Base-by-base conservation (phyloP, 1,140 invertebrate species). In the Heliconius congener region DNA sequence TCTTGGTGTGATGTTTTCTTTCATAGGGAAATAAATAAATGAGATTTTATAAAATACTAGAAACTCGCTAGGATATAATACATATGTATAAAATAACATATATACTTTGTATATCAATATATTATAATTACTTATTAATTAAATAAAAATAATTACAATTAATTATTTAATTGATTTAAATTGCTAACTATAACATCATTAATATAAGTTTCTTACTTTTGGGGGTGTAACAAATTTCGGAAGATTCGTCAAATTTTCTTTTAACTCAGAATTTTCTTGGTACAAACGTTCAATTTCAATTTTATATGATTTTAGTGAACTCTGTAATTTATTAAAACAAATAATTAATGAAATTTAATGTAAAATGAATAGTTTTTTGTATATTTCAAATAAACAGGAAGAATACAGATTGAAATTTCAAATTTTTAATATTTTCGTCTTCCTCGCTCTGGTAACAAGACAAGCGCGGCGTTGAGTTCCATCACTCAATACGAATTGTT, bases 301-400 rank as follows among this genome's bases (percentile, higher is more conserved):
- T 87, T 97, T 96, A 94, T 97, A 97, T 82, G 96, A 92, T 84
- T 96, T 93, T 55, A 97, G 88, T 86, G 96, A 92, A 83, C 92
- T 93, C 96, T 96, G 84, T 78, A 91, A 66, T 16, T 57, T 18
- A 55, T 57, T 8, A 55, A 8, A 55, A 85, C 80, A 82, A 37
- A 74, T 9, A 52, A 27, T 34, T 74, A 52, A 74, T 46, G 0
- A 13, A 46, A 46, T 16, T 46, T 46, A 0, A 52, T 18, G 18
- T 52, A 52, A 18, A 52, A 52, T 52, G 1, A 52, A 74, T 52
- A 1, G 19, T 11, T 30, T 60, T 60, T 60, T 13, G 18, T 57
- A 57, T 57, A 57, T 57, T 42, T 11, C 8, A 42, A 42, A 39
- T 39, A 39, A 39, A 39, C 39, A 39, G 39, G 9, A 39, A 8